Evolutionary conservation across 2,888 invertebrate genomes (phyloP).

Genomic region (Achlya flavicornis): DNA sequence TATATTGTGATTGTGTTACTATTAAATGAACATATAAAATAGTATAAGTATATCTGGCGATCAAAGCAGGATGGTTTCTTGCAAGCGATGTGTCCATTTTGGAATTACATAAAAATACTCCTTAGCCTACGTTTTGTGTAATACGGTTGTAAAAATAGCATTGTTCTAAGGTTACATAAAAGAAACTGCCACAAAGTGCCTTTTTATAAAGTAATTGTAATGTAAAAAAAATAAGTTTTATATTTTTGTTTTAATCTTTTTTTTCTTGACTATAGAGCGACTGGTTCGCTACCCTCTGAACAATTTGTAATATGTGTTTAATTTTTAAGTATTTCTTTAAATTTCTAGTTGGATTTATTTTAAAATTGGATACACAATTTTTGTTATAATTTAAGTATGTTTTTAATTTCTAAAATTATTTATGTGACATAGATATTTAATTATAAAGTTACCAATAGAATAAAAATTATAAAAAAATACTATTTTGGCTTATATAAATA

Average conservation of each 20-base stretch:
- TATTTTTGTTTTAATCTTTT: slow-evolving; percentile 45
- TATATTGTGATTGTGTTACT: slow-evolving; percentile 82
- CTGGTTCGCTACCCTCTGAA: slow-evolving; percentile 72
- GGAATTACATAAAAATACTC: slow-evolving; percentile 65
- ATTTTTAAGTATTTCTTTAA: slow-evolving; percentile 36
- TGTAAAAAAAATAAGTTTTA: slow-evolving; percentile 48
- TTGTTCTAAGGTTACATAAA: slow-evolving; percentile 62
- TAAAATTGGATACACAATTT: slow-evolving; percentile 32
- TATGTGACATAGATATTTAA: slow-evolving; percentile 75
- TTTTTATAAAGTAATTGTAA: slow-evolving; percentile 70
- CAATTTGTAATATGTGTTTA: slow-evolving; percentile 50
- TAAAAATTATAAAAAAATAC: slow-evolving; percentile 50
- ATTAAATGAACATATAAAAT: slow-evolving; percentile 71
- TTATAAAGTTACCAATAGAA: slow-evolving; percentile 80
- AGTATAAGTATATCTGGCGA: slow-evolving; percentile 67
- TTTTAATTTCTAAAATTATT: slow-evolving; percentile 73
- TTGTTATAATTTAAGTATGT: slow-evolving; percentile 66
- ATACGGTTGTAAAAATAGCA: slow-evolving; percentile 71
- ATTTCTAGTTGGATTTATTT: slow-evolving; percentile 36
- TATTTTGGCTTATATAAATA: slow-evolving; percentile 39
- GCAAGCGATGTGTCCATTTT: slow-evolving; percentile 44
- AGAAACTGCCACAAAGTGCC: slow-evolving; percentile 82
- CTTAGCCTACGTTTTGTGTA: slow-evolving; percentile 60
- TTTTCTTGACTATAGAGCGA: slow-evolving; percentile 57
- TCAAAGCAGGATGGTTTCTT: slow-evolving; percentile 35